Base-by-base conservation (phyloP, 2,797 vertebrate species). In the Limosa lapponica region DNA sequence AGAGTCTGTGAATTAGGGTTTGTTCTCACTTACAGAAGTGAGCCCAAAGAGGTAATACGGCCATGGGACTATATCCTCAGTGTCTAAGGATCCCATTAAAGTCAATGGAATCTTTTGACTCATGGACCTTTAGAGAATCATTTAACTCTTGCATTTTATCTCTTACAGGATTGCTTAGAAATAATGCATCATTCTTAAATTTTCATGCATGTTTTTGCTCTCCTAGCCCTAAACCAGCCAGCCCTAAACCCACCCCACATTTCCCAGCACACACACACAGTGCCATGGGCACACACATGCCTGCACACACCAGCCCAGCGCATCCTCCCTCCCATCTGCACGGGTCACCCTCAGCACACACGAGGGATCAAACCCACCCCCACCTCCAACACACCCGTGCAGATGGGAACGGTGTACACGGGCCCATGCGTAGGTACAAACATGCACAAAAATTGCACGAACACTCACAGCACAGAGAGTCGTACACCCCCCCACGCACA, bases 391-490 rank as follows among this genome's bases (percentile, higher is more conserved):
- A 13, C 44, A 37, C 1, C 25, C 36, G 5, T 9, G 23, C 48
- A 43, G 11, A 10, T 1, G 37, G 48, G 9, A 30, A 11, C 30
- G 9, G 20, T 30, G 18, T 16, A 7, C 25, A 5, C 0, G 3
- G 74, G 23, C 10, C 25, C 15, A 13, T 2, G 39, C 24, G 8
- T 18, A 6, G 41, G 14, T 13, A n/a, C 43, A 17, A 39, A 36
- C 11, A 6, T 1, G 0, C 62, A n/a, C 48, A 59, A 28, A 13
- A 20, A 41, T 39, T 6, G 2, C 39, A 15, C 2, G 41, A 71
- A 8, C 2, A 0, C 25, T 16, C 0, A 0, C 13, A 1, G 1
- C n/a, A 8, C 1, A 0, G 58, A 66, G 34, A 25, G 41, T 12
- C 39, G 5, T 11, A 16, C 6, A 8, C 27, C 7, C 4, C 19